Evolutionary conservation across 2,888 invertebrate genomes (phyloP), one percentile per base, ranked within the genome.

Genomic region (Lycocerus yunnanus): DNA sequence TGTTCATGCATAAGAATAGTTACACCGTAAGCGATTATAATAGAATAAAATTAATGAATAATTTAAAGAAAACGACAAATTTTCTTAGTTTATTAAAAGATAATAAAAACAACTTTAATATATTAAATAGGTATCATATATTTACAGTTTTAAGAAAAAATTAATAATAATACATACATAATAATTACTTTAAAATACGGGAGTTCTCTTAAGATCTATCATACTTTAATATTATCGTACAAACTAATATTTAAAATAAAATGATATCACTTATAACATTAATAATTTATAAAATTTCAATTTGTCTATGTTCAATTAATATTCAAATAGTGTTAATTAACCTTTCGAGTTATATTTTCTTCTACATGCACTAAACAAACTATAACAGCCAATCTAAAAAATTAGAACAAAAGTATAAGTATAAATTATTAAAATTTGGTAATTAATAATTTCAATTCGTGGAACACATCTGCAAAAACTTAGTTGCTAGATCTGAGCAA

Each of bases 161-260:
- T 69, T 73, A 73, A 73, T 73, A 73, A 73, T 43, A 43, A 73
- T 73, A 73, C 73, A 73, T 16, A 20, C 69, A 73, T 16, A 20
- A 73, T 16, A 20, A 73, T 66, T 43, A 58, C 69, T 69, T 73
- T 69, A 69, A 58, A 69, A 27, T 60, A 73, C 43, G 43, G 43
- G 65, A 66, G 63, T 9, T 71, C 16, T 66, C 15, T n/a, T 18
- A 71, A n/a, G 21, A 24, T n/a, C 20, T 71, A 58, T 15, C 16
- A 43, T 43, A 43, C 43, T 43, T 43, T 43, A 43, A 43, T 43
- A 43, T 43, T 43, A 43, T 43, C 43, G 43, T 43, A 43, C 43
- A 43, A 43, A 43, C 43, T 43, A 43, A 43, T 43, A 43, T n/a
- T 43, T 43, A 43, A 43, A n/a, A 43, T 43, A 43, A 43, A 43